A percentile compares a stretch with the other conserved stretches of the same genome.
Evolutionary conservation across 1,140 invertebrate species (phyloP).

Genomic region (Coelopa frigida): DNA sequence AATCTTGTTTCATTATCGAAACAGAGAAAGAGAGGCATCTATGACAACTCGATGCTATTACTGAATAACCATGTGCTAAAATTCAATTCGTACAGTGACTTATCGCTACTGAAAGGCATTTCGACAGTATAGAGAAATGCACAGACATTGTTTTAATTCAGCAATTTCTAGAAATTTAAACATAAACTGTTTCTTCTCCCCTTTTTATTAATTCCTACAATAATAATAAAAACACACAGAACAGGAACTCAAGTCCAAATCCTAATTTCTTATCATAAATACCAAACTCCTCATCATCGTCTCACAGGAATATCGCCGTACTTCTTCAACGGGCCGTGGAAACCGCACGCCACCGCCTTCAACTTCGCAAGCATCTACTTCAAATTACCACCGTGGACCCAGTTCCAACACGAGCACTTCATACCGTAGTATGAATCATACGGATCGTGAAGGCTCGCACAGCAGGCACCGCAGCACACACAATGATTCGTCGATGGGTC

Average conservation of each 20-base stretch:
- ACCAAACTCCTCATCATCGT: conserved; percentile 35
- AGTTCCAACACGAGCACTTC: conserved; percentile 5
- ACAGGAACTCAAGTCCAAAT: conserved; percentile 1
- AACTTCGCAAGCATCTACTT: conserved; percentile 2
- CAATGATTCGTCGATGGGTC: conserved; percentile 38
- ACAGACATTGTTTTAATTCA: not conserved
- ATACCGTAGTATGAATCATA: conserved; percentile 31
- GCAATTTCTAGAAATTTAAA: not conserved
- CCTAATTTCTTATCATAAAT: not conserved
- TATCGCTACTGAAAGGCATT: conserved; percentile 5
- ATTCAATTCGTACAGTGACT: not conserved
- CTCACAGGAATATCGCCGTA: conserved; percentile 43
- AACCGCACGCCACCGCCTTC: conserved; percentile 15
- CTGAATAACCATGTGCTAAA: not conserved
- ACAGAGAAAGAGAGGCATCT: not conserved
- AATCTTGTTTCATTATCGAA: conserved; percentile 24
- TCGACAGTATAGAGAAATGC: conserved; percentile 1
- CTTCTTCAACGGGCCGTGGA: conserved; percentile 21
- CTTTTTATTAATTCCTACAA: conserved; percentile 7
- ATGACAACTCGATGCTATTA: not conserved
- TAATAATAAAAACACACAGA: conserved; percentile 10
- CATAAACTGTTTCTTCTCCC: not conserved
- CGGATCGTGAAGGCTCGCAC: conserved; percentile 34
- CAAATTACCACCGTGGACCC: conserved; percentile 4
- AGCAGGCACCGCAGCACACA: conserved; percentile 37